Evolutionary conservation across 2,797 vertebrate genomes (phyloP).

Genomic region (Pipistrellus pygmaeus): DNA sequence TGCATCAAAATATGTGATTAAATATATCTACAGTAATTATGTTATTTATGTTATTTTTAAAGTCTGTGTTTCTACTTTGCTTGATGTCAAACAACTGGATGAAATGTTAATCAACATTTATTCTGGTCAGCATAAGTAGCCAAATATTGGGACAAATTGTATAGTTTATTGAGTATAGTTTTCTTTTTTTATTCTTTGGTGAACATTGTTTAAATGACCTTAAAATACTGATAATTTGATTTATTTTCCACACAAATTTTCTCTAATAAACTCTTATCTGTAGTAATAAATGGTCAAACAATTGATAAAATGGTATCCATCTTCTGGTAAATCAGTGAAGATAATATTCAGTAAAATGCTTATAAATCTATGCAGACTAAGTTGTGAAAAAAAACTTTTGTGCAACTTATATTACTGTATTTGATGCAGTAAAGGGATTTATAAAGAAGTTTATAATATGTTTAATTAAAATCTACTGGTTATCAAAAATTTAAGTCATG

Average conservation of each 20-base stretch:
- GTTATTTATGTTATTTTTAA: conserved; percentile 29
- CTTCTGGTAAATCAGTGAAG: not conserved
- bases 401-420: not conserved
- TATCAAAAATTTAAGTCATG: not conserved
- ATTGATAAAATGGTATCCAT: not conserved
- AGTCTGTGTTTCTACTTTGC: conserved; percentile 14
- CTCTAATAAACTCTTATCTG: not conserved
- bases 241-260: conserved; percentile 46
- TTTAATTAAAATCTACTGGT: not conserved
- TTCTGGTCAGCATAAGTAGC: not conserved
- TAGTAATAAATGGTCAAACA: not conserved
- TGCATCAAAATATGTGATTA: not conserved
- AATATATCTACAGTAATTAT: not conserved
- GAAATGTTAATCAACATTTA: not conserved
- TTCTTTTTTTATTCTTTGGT: not conserved
- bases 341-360: not conserved
- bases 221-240: not conserved
- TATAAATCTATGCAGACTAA: conserved; percentile 16
- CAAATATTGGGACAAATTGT: not conserved
- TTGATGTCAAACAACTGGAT: not conserved
- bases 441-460: not conserved
- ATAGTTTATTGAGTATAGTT: not conserved
- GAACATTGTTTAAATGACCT: not conserved
- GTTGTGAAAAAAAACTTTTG: not conserved
- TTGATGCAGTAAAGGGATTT: not conserved